Conservation (phyloP, 2,888 invertebrate species). For the Microchrysa polita region DNA sequence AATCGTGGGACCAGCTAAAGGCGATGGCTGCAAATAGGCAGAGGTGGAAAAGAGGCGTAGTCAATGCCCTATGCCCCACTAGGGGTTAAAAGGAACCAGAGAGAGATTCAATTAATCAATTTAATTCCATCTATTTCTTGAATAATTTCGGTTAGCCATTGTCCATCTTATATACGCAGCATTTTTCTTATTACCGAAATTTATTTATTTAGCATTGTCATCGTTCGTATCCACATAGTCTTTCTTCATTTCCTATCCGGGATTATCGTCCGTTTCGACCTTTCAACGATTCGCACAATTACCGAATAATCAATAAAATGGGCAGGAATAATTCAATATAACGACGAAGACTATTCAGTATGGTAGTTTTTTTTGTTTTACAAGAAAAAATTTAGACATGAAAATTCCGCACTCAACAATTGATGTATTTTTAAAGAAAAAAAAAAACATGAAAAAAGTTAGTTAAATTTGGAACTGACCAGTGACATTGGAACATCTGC, state of each 20-base stretch:
- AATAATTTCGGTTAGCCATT: conserved; percentile 27
- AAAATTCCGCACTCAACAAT: too few species aligned
- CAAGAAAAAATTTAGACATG: too few species aligned
- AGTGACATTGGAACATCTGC: not conserved
- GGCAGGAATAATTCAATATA: not conserved
- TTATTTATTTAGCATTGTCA: conserved; percentile 25
- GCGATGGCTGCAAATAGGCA: too few species aligned
- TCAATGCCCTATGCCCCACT: too few species aligned
- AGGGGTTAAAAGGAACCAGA: too few species aligned
- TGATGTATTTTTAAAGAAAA: not conserved
- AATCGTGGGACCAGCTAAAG: too few species aligned
- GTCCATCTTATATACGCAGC: not conserved
- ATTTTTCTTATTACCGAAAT: not conserved
- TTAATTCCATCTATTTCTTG: conserved; percentile 26
- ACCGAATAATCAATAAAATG: not conserved
- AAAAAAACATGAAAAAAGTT: not conserved
- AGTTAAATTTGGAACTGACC: not conserved
- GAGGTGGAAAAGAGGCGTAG: too few species aligned
- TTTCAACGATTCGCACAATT: too few species aligned
- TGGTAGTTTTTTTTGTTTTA: not conserved
- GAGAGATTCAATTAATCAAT: conserved; percentile 29
- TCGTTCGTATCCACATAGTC: not conserved
- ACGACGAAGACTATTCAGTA: not conserved
- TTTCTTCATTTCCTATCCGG: not conserved
- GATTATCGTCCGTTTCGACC: too few species aligned